Percentiles rank a stretch among this genome's conserved stretches.
Conservation (phyloP, 2,113 vertebrate genomes). For the Madoqua kirkii region DNA sequence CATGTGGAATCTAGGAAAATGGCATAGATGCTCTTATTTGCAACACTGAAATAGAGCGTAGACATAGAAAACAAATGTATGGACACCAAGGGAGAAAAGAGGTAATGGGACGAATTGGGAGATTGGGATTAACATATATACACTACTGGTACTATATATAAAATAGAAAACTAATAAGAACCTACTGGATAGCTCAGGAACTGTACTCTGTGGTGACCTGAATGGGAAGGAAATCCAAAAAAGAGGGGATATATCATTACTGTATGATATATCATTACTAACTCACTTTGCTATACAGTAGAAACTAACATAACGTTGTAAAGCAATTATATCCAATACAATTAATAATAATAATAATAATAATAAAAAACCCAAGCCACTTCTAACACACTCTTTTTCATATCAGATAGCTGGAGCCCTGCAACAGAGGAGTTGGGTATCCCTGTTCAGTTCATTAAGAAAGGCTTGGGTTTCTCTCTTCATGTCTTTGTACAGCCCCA, state of each 20-base stretch:
- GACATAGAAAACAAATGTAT: background rate
- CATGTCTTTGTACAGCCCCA: background rate
- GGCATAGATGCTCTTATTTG: background rate
- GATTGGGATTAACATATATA: background rate
- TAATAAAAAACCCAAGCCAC: background rate
- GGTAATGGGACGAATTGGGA: background rate
- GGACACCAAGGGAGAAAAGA: background rate
- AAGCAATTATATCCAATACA: background rate
- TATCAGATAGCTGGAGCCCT: background rate
- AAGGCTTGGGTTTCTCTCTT: background rate
- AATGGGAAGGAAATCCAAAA: background rate
- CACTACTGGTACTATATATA: background rate
- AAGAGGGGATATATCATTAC: background rate
- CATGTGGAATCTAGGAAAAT: background rate
- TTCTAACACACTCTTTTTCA: background rate
- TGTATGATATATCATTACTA: fast-evolving
- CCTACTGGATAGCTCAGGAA: background rate
- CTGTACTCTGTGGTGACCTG: background rate
- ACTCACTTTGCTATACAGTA: background rate
- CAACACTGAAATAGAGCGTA: background rate
- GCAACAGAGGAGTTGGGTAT: background rate
- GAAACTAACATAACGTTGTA: background rate
- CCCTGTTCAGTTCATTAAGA: background rate
- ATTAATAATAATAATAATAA: background rate
- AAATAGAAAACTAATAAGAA: background rate